These are phyloP conservation scores for Nudaria mundana DNA, from an alignment of 2,888 invertebrate genomes.

Conservation along the genomic window DNA sequence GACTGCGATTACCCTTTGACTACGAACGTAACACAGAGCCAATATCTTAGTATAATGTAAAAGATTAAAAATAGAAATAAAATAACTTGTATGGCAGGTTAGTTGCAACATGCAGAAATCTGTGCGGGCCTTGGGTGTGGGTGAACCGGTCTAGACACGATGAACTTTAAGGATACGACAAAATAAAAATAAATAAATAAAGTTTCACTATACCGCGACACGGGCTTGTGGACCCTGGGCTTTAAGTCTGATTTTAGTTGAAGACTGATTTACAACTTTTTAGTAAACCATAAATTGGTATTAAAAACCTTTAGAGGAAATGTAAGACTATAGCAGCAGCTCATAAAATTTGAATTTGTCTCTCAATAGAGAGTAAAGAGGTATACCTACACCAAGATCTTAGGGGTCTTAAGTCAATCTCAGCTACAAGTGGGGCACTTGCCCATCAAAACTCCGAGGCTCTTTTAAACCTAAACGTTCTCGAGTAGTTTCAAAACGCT, in stretches of 20 bases:
- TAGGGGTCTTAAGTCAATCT: too few species aligned
- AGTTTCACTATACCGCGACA: conserved; percentile 60
- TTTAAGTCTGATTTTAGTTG: conserved; percentile 55
- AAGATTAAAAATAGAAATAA: conserved; percentile 72
- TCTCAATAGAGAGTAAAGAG: too few species aligned
- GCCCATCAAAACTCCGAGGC: too few species aligned
- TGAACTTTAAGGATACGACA: conserved; percentile 75
- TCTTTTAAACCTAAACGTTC: too few species aligned
- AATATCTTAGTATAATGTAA: conserved; percentile 70
- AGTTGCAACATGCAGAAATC: conserved; percentile 80
- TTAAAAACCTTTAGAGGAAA: too few species aligned
- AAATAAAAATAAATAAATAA: conserved; percentile 76
- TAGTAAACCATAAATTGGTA: conserved; percentile 15
- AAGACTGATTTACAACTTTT: conserved; percentile 37
- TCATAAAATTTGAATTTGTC: too few species aligned
- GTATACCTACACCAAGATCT: too few species aligned
- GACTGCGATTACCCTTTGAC: conserved; percentile 52
- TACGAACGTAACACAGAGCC: conserved; percentile 59
- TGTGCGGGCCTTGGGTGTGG: conserved; percentile 70
- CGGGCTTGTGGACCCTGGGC: conserved; percentile 51
- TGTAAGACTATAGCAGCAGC: too few species aligned
- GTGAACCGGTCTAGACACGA: conserved; percentile 78
- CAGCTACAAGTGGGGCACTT: too few species aligned
- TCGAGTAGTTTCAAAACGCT: too few species aligned
- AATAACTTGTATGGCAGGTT: conserved; percentile 74